These are phyloP conservation scores for Alcedo quadribrachys DNA, from an alignment of 2,797 vertebrate genomes.

Conservation along the genomic window DNA sequence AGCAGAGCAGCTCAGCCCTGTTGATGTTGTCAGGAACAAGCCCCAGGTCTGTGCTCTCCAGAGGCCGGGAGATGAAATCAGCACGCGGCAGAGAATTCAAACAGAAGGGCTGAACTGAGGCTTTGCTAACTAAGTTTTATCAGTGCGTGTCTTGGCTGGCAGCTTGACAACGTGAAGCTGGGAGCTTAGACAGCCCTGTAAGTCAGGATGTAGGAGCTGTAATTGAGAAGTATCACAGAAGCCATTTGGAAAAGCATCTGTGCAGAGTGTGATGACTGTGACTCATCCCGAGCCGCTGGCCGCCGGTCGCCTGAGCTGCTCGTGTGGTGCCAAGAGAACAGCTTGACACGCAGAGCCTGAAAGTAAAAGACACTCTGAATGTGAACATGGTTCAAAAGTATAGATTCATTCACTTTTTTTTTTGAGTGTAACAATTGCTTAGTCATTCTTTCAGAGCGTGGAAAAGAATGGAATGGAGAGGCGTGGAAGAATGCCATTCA, in stretches of 20 bases:
- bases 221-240: slow-evolving; percentile 42
- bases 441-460: slow-evolving; percentile 19
- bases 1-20: background rate
- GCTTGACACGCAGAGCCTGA: background rate
- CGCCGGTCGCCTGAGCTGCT: slow-evolving; percentile 27
- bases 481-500: slow-evolving; percentile 1
- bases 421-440: background rate
- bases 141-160: slow-evolving; percentile 11
- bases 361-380: slow-evolving; percentile 29
- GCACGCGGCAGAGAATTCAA: slow-evolving; percentile 35
- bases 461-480: background rate
- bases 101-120: background rate
- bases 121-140: slow-evolving; percentile 34
- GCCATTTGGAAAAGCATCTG: slow-evolving; percentile 20
- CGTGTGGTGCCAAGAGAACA: slow-evolving; percentile 5
- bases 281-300: slow-evolving; percentile 6
- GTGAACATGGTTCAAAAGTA: background rate
- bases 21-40: background rate
- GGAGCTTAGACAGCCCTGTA: slow-evolving; percentile 13
- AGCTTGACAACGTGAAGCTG: slow-evolving; percentile 8
- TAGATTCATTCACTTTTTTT: background rate
- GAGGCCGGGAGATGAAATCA: background rate
- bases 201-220: slow-evolving; percentile 35
- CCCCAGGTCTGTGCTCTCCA: background rate
- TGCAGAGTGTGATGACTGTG: slow-evolving; percentile 39